phyloP scores from a whole-genome alignment of 2,113 vertebrate genomes.

The Muntiacus reevesi region DNA sequence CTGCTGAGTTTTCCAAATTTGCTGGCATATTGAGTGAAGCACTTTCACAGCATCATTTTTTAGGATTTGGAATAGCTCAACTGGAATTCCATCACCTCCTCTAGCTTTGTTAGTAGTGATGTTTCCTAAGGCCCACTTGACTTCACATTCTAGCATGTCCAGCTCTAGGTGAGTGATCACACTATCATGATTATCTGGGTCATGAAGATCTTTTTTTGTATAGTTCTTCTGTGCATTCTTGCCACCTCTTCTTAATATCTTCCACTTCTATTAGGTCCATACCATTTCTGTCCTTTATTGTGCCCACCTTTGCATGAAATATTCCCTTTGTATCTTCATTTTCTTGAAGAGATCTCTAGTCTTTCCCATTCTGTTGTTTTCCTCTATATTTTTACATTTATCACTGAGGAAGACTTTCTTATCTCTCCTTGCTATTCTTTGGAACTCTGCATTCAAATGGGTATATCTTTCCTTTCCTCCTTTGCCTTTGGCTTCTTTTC shows the following conservation, averaged over 20 bases:
- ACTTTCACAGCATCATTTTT: not conserved
- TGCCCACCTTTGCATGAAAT: not conserved
- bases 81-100: not conserved
- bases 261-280: not conserved
- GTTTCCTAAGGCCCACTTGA: not conserved
- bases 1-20: not conserved
- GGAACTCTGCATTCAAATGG: not conserved
- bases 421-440: not conserved
- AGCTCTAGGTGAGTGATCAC: not conserved
- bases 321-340: not conserved
- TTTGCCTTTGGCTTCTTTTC: not conserved
- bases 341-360: not conserved
- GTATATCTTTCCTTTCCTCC: not conserved
- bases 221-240: not conserved
- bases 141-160: not conserved
- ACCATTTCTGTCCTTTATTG: not conserved
- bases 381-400: no score
- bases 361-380: not conserved
- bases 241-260: not conserved
- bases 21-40: not conserved
- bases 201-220: not conserved
- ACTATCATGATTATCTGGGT: not conserved
- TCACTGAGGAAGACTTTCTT: no score
- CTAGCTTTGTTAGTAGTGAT: not conserved
- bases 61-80: not conserved